Conservation (phyloP, 2,797 vertebrate species). For the Numenius phaeopus region DNA sequence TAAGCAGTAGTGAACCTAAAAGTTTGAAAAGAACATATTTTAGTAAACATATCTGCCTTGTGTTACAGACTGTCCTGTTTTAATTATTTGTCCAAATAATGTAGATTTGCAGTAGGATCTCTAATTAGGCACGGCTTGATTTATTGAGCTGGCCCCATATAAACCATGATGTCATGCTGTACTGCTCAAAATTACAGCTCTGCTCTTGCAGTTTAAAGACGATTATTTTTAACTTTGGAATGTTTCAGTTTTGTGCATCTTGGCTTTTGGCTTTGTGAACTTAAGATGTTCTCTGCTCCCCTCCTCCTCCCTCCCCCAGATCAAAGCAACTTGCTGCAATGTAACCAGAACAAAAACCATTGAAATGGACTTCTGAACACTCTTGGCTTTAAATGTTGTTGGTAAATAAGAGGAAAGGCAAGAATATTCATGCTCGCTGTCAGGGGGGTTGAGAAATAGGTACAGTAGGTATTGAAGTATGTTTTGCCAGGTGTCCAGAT, state of each 20-base stretch:
- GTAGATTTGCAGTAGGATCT: slow-evolving; percentile 79
- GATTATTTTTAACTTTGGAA: slow-evolving; percentile 80
- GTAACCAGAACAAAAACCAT: slow-evolving; percentile 23
- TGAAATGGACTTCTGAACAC: not conserved
- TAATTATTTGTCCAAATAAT: slow-evolving; percentile 81
- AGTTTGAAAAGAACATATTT: slow-evolving; percentile 76
- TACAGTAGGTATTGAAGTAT: not conserved
- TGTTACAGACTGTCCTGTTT: slow-evolving; percentile 75
- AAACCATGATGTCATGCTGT: slow-evolving; percentile 85
- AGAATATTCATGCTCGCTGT: not conserved
- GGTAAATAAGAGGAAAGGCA: slow-evolving; percentile 44
- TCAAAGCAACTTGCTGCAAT: slow-evolving; percentile 46
- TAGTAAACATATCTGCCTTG: slow-evolving; percentile 83
- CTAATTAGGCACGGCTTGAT: slow-evolving; percentile 82
- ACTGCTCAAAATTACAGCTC: slow-evolving; percentile 80
- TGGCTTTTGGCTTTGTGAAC: slow-evolving; percentile 67
- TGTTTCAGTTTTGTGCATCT: slow-evolving; percentile 61
- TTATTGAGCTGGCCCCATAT: slow-evolving; percentile 81
- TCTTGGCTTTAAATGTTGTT: not conserved
- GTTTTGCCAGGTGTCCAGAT: slow-evolving; percentile 33
- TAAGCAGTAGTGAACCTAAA: slow-evolving; percentile 76
- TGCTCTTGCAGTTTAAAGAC: slow-evolving; percentile 75
- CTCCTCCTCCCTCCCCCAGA: slow-evolving; percentile 9
- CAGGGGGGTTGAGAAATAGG: not conserved
- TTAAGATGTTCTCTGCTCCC: slow-evolving; percentile 46